phyloP scores from a whole-genome alignment of 2,888 invertebrate species.

The Drosophila monieri region DNA sequence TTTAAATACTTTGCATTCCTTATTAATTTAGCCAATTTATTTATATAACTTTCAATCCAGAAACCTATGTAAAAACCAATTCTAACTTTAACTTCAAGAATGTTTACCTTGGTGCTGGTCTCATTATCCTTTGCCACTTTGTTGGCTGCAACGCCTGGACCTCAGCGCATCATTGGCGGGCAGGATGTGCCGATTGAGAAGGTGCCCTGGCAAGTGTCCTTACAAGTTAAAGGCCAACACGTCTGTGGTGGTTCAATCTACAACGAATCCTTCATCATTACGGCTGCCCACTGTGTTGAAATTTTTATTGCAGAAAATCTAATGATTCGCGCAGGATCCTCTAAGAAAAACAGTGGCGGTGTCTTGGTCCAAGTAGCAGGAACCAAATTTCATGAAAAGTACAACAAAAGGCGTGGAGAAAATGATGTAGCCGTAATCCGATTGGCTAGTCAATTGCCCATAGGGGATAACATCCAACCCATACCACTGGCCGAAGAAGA shows the following conservation, averaged over 20 bases:
- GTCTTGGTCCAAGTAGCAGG: neutral
- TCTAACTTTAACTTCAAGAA: neutral
- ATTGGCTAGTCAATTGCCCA: neutral
- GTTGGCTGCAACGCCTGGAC: neutral
- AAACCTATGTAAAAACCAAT: neutral
- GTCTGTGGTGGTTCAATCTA: slow-evolving; percentile 10
- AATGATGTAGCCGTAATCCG: neutral
- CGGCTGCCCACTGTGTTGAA: slow-evolving; percentile 2
- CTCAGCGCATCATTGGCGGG: slow-evolving; percentile 12
- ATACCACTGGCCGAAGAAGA: neutral
- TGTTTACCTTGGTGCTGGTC: neutral
- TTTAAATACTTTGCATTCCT: neutral
- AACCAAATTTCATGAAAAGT: neutral
- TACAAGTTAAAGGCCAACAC: neutral
- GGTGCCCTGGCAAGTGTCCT: slow-evolving; percentile 1
- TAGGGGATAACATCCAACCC: neutral
- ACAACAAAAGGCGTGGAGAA: neutral
- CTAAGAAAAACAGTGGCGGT: neutral
- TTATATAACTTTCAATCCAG: neutral
- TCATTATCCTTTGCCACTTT: neutral
- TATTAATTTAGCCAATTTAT: neutral
- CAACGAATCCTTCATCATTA: slow-evolving; percentile 1
- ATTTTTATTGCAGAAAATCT: neutral
- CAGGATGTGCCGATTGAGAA: neutral
- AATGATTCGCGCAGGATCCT: slow-evolving; percentile 1